These are phyloP conservation scores for Malurus cyaneus DNA, from an alignment of 2,113 vertebrate species.

Conservation along the genomic window DNA sequence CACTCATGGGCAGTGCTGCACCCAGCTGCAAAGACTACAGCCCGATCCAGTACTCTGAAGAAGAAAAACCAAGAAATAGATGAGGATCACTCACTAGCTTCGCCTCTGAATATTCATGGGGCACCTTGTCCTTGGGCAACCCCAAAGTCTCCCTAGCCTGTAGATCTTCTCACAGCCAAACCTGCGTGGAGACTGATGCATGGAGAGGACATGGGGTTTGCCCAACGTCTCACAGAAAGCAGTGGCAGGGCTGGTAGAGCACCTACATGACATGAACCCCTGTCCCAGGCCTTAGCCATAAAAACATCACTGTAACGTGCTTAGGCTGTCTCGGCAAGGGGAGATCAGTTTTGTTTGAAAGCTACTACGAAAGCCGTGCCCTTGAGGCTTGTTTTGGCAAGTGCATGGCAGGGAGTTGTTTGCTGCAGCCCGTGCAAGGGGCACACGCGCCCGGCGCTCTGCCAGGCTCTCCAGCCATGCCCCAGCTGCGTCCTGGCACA, in stretches of 20 bases:
- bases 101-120: not conserved
- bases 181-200: rapidly evolving
- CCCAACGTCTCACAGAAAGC: not conserved
- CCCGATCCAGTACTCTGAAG: not conserved
- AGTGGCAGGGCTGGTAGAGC: not conserved
- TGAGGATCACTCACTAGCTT: not conserved
- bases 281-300: not conserved
- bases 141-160: not conserved
- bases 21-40: rapidly evolving
- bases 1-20: not conserved
- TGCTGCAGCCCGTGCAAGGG: not conserved
- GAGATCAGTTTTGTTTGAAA: not conserved
- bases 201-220: not conserved
- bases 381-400: not conserved
- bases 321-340: not conserved
- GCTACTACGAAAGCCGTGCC: not conserved
- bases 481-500: not conserved
- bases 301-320: not conserved
- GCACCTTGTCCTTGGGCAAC: rapidly evolving
- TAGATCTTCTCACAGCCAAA: not conserved
- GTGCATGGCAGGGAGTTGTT: not conserved
- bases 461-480: rapidly evolving
- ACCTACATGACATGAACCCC: rapidly evolving
- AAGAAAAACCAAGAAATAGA: not conserved
- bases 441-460: rapidly evolving